These are phyloP conservation scores for Chrysochloris asiatica DNA, from an alignment of 2,113 vertebrate genomes.

Conservation along the genomic window DNA sequence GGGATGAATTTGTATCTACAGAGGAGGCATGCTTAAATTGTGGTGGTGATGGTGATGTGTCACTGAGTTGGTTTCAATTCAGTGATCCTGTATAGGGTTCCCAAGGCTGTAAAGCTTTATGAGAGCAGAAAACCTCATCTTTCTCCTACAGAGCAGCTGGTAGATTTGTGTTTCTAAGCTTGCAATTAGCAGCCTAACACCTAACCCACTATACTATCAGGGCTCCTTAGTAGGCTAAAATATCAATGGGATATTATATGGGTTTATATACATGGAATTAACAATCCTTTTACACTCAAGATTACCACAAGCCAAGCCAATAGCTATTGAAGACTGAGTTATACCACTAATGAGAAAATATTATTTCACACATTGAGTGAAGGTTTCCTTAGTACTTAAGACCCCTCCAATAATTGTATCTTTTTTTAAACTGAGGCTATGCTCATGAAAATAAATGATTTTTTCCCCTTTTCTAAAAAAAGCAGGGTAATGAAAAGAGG, in stretches of 20 bases:
- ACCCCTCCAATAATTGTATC: constrained; percentile 29
- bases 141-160: too few species aligned
- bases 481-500: constrained; percentile 68
- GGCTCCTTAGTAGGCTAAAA: too few species aligned
- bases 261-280: not conserved
- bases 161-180: too few species aligned
- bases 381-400: not conserved
- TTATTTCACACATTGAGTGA: not conserved
- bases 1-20: not conserved
- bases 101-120: too few species aligned
- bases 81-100: too few species aligned
- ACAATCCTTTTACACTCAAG: not conserved
- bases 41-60: too few species aligned
- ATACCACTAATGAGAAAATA: constrained; percentile 35
- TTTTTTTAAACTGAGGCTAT: too few species aligned
- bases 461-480: constrained; percentile 64
- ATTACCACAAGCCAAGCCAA: not conserved
- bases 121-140: too few species aligned
- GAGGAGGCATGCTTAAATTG: not conserved
- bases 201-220: too few species aligned
- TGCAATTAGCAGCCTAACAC: too few species aligned
- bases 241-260: too few species aligned
- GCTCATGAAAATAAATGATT: constrained; percentile 58
- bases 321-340: not conserved
- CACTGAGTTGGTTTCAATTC: too few species aligned